phyloP scores from a whole-genome alignment of 2,888 invertebrate genomes.

The Clitarchus hookeri region DNA sequence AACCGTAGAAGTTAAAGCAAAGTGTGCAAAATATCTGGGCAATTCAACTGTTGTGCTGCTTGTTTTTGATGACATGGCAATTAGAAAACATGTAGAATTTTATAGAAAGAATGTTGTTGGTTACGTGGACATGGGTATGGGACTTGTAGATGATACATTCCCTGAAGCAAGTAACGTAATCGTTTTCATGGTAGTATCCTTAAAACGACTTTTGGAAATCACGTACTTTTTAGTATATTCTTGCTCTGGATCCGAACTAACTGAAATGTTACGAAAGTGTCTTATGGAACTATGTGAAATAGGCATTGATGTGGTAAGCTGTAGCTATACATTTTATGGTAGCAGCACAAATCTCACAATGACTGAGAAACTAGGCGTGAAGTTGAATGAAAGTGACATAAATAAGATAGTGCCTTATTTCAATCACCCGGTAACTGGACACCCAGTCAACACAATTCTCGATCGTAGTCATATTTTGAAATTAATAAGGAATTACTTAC shows the following conservation, averaged over 20 bases:
- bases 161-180: background rate
- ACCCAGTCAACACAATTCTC: background rate
- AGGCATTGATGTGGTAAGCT: background rate
- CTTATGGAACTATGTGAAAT: background rate
- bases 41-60: background rate
- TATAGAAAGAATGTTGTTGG: background rate
- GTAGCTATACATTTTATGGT: background rate
- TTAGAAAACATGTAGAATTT: background rate
- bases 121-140: background rate
- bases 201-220: background rate
- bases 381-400: background rate
- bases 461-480: background rate
- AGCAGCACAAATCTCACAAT: background rate
- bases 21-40: background rate
- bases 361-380: background rate
- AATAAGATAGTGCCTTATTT: background rate
- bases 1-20: background rate
- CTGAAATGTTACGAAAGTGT: background rate
- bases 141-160: background rate
- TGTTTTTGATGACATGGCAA: background rate
- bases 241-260: background rate
- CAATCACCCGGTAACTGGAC: background rate
- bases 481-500: background rate
- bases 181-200: background rate
- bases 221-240: background rate